Percentiles rank a stretch among this genome's conserved stretches.
Conservation (phyloP, 2,888 invertebrate species). For the Phalangium opilio region DNA sequence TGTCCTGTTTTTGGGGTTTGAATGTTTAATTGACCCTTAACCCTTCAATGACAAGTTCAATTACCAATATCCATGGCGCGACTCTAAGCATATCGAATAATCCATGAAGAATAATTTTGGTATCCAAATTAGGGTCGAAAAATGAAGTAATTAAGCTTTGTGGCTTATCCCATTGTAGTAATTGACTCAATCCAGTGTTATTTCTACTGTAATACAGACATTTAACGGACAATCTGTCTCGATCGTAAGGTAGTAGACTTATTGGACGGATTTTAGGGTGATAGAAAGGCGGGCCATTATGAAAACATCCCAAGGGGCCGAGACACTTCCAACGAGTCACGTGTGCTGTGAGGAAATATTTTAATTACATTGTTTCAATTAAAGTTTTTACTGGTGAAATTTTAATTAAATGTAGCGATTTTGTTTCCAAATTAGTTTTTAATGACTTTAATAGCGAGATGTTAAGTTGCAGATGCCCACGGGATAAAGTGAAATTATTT, state of each 20-base stretch:
- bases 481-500: too few species aligned
- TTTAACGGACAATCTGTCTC: constrained; percentile 1
- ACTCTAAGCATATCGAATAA: background rate
- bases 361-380: too few species aligned
- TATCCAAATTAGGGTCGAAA: background rate
- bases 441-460: too few species aligned
- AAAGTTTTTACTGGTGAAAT: too few species aligned
- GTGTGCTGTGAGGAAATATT: too few species aligned
- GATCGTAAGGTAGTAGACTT: constrained; percentile 3
- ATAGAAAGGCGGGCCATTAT: constrained; percentile 12
- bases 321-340: constrained; percentile 3
- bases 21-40: too few species aligned
- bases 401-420: too few species aligned
- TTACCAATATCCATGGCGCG: too few species aligned
- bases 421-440: too few species aligned
- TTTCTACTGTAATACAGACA: constrained; percentile 4
- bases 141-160: background rate
- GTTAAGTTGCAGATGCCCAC: too few species aligned
- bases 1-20: too few species aligned
- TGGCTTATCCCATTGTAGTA: background rate
- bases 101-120: constrained; percentile 10
- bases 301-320: constrained; percentile 11
- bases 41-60: too few species aligned
- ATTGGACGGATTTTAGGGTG: constrained; percentile 8
- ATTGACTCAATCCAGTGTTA: background rate